phyloP scores from a whole-genome alignment of 2,113 vertebrate genomes.

The Sphyrna mokarran region DNA sequence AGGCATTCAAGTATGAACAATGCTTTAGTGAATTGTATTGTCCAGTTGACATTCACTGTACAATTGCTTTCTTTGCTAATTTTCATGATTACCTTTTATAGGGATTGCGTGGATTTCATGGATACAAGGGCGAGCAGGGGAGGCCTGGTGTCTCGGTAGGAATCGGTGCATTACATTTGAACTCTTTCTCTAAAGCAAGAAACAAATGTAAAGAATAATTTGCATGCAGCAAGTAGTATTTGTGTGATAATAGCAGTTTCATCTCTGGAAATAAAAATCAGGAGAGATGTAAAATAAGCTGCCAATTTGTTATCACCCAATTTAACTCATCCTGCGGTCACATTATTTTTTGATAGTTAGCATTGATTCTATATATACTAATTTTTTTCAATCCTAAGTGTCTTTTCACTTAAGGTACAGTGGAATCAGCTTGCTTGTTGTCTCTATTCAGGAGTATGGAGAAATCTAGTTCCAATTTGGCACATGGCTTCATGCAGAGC shows the following conservation, averaged over 20 bases:
- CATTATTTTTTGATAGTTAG: neutral
- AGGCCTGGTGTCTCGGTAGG: conserved; percentile 73
- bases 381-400: neutral
- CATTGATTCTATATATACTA: neutral
- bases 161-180: neutral
- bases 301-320: neutral
- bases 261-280: neutral
- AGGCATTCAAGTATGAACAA: conserved; percentile 66
- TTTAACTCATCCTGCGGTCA: neutral
- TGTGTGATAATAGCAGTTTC: neutral
- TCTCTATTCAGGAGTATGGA: no score
- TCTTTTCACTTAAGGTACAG: neutral
- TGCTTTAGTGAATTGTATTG: neutral
- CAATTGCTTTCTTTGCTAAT: neutral
- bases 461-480: no score
- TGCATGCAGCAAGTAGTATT: neutral
- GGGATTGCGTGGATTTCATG: conserved; percentile 73
- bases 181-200: neutral
- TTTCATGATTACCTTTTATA: conserved; percentile 43
- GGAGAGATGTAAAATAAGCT: neutral
- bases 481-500: no score
- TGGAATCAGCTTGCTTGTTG: neutral
- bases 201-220: neutral
- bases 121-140: conserved; percentile 80
- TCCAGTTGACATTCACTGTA: neutral